Percentiles rank a stretch among this genome's conserved stretches.
Conservation (phyloP, 2,797 vertebrate species). For the Rhynchotus rufescens region DNA sequence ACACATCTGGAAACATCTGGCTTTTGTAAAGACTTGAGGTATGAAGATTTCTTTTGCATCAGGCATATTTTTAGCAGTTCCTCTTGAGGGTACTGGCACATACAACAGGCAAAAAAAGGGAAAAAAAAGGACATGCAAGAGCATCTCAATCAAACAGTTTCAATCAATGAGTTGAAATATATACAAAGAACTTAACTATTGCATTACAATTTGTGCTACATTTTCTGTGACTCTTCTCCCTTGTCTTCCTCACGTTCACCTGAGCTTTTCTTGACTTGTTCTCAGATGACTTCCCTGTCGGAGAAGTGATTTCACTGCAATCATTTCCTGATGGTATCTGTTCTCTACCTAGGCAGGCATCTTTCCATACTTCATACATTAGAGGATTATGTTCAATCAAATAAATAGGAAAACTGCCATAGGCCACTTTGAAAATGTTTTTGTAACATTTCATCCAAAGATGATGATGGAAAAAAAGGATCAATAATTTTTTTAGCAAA, state of each 20-base stretch:
- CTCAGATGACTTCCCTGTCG: background rate
- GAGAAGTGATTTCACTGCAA: background rate
- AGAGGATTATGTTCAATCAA: background rate
- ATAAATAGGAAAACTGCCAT: background rate
- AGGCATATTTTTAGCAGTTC: background rate
- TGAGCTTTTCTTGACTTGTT: background rate
- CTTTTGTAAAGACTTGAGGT: background rate
- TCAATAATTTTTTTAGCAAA: background rate
- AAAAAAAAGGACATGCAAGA: background rate
- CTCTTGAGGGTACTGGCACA: background rate
- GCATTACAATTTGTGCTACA: background rate
- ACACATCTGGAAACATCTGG: background rate
- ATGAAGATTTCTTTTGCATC: background rate
- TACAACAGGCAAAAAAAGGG: background rate
- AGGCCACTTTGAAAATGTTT: background rate
- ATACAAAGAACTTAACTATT: background rate
- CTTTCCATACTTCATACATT: background rate
- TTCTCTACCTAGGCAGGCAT: background rate
- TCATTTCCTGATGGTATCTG: background rate
- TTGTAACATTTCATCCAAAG: background rate
- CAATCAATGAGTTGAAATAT: background rate
- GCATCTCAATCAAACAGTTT: background rate
- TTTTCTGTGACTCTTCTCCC: background rate
- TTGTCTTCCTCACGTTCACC: background rate
- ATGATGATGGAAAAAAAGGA: background rate